Base-by-base conservation (phyloP, 2,113 vertebrate genomes). In the Copsychus sechellarum region DNA sequence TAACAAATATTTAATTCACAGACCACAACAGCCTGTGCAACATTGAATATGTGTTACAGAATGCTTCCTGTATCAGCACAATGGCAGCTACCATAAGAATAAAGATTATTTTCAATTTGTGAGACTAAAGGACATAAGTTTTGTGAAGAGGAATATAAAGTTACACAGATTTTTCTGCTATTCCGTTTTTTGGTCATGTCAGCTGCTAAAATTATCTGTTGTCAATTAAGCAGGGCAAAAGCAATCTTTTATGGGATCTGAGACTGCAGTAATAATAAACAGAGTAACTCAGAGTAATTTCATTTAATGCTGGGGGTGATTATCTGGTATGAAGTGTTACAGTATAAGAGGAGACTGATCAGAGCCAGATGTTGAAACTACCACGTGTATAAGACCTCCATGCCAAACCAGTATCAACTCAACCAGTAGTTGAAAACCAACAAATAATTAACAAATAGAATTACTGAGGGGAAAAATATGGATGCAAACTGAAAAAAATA, bases 241-340 rank as follows among this genome's bases (percentile, higher is more conserved):
- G 25, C 3, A 33, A 38, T 31, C 51, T 58, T 2, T 0, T 48
- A 8, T 7, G 23, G 1, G 4, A 31, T 60, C 26, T 64, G 36
- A 40, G 61, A 81, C 34, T 22, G 16, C 73, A 79, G 10, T 29
- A 81, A 64, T n/a, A 87, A 51, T 47, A 45, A 62, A 53, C 11
- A 61, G 42, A 80, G 14, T 24, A 18, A 71, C n/a, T 70, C 11
- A 50, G 42, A 47, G 45, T 47, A 47, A 47, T 69, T 3, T 18
- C 34, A 15, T 64, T 57, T 90, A 42, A 42, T 22, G 13, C 11
- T 36, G n/a, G 45, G 57, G 42, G 50, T 21, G 3, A 65, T 38
- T 50, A 34, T 16, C 47, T 66, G 38, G 5, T 53, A 62, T 33
- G 78, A 83, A 88, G 47, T 15, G 2, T 19, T 53, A 21, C 11